Evolutionary conservation across 1,140 invertebrate genomes (phyloP).

Genomic region (Calliphora vicina): DNA sequence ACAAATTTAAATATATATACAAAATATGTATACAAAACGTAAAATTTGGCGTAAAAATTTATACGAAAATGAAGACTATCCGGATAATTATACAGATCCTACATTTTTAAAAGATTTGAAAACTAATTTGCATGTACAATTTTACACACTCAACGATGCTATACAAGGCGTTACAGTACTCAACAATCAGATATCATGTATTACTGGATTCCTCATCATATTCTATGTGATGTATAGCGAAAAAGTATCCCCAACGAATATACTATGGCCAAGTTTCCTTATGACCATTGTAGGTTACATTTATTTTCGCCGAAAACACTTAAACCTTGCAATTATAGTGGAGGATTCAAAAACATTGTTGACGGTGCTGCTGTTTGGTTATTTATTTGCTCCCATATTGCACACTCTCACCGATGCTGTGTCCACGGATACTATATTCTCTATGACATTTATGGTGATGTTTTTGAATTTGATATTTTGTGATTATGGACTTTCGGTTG

Average conservation of each 20-base stretch:
- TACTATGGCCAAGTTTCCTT: conserved; percentile 68
- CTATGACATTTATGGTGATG: conserved; percentile 87
- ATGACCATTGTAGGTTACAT: conserved; percentile 67
- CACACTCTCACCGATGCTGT: conserved; percentile 95
- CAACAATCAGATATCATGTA: conserved; percentile 77
- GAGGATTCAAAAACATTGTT: conserved; percentile 74
- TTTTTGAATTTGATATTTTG: conserved; percentile 88
- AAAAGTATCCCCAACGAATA: conserved; percentile 69
- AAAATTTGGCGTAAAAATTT: conserved; percentile 84
- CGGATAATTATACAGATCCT: conserved; percentile 90
- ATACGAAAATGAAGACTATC: conserved; percentile 84
- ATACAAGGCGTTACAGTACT: conserved; percentile 77
- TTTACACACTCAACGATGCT: conserved; percentile 74
- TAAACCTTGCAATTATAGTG: conserved; percentile 51
- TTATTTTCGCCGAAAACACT: conserved; percentile 51
- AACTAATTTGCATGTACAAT: conserved; percentile 82
- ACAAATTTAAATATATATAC: not conserved
- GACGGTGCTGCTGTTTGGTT: conserved; percentile 84
- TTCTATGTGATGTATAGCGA: conserved; percentile 79
- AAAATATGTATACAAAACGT: not conserved
- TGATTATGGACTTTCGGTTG: conserved; percentile 86
- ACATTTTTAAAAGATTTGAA: conserved; percentile 84
- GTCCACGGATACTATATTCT: conserved; percentile 96
- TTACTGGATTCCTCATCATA: conserved; percentile 77
- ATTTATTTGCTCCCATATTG: conserved; percentile 87